These are phyloP conservation scores for Chloroclystis v-ata DNA, from an alignment of 2,888 invertebrate species.

Conservation along the genomic window DNA sequence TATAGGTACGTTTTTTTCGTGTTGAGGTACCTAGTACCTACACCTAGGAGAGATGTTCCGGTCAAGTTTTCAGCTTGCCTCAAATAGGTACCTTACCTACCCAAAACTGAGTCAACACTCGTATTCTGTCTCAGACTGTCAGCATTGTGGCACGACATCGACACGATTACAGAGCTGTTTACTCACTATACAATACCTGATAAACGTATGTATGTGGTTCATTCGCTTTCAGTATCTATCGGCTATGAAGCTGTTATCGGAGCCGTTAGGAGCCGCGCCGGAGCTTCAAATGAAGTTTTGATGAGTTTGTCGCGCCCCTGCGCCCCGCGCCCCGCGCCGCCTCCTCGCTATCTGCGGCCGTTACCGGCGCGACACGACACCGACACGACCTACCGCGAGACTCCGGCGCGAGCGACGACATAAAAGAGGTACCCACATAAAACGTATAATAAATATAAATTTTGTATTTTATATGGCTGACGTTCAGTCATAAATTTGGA, in stretches of 20 bases:
- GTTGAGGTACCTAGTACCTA: no score
- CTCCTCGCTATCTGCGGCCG: conserved; percentile 4
- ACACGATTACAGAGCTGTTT: no score
- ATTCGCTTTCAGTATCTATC: conserved; percentile 3
- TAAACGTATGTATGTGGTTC: not conserved
- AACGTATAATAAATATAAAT: conserved; percentile 9
- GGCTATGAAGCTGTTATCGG: conserved; percentile 26
- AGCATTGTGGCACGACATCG: no score
- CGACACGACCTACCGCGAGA: not conserved
- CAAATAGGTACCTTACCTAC: no score
- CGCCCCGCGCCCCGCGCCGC: conserved; percentile 2
- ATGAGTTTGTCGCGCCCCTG: conserved; percentile 19
- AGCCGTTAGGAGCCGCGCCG: conserved; percentile 16
- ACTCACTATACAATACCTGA: not conserved
- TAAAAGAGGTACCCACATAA: not conserved
- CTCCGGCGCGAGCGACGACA: not conserved
- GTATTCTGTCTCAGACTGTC: no score
- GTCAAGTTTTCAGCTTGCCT: no score
- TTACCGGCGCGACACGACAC: not conserved
- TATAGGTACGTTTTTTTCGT: no score
- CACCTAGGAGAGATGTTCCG: no score
- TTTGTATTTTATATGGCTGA: conserved; percentile 12
- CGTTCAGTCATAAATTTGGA: conserved; percentile 3
- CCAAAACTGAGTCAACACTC: no score
- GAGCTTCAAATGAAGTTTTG: conserved; percentile 25